Percentiles rank a stretch among this genome's conserved stretches.
Conservation (phyloP, 2,113 vertebrate genomes). For the Daubentonia madagascariensis region DNA sequence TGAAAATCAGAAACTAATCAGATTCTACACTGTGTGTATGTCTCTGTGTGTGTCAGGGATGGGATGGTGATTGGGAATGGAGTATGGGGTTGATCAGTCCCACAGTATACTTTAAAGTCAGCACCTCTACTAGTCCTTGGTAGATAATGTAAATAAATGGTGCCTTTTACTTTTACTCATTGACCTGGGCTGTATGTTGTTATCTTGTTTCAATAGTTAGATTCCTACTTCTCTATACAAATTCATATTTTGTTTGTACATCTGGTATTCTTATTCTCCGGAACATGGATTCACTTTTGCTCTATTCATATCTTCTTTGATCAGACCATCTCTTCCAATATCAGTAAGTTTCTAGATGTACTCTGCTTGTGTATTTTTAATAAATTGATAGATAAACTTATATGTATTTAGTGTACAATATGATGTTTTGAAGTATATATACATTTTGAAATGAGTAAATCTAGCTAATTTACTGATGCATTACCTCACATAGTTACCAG, state of each 20-base stretch:
- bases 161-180: background rate
- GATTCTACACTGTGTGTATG: background rate
- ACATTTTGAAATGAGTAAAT: background rate
- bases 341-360: background rate
- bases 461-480: background rate
- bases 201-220: background rate
- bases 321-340: background rate
- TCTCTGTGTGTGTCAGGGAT: background rate
- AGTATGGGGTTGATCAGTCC: background rate
- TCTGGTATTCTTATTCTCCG: background rate
- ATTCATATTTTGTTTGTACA: background rate
- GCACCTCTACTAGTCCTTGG: background rate
- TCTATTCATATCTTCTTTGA: background rate
- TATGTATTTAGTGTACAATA: background rate
- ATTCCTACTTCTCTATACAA: background rate
- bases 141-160: background rate
- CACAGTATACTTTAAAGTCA: background rate
- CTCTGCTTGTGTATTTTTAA: background rate
- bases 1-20: background rate
- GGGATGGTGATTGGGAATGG: fast-evolving
- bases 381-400: background rate
- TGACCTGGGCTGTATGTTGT: background rate
- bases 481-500: background rate
- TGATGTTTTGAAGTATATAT: background rate
- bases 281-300: background rate